phyloP scores from a whole-genome alignment of 1,140 invertebrate genomes.

The Anastrepha ludens region DNA sequence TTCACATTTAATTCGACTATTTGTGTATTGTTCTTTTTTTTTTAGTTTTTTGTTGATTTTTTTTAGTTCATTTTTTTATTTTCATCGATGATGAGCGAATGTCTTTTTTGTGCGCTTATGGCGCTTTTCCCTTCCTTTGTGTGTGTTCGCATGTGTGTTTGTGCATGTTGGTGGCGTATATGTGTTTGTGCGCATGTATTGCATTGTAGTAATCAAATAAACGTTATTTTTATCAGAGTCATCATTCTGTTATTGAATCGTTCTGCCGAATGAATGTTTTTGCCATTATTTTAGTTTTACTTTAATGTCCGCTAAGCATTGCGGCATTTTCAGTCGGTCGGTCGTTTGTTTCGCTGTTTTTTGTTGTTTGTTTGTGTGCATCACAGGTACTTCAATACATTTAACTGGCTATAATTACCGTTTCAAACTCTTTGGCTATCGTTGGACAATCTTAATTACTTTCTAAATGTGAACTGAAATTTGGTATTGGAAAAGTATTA shows the following conservation, averaged over 20 bases:
- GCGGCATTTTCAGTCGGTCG: not conserved
- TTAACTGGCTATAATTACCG: not conserved
- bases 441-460: conserved; percentile 13
- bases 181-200: not conserved
- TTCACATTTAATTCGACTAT: too few relatives aligned
- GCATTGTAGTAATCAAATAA: conserved; percentile 10
- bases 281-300: conserved; percentile 16
- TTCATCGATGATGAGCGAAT: conserved; percentile 24
- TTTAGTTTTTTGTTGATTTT: too few relatives aligned
- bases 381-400: not conserved
- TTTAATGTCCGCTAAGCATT: conserved; percentile 2
- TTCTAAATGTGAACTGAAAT: not conserved
- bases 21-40: too few relatives aligned
- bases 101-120: not conserved
- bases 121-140: not conserved
- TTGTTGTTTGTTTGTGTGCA: not conserved
- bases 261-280: conserved; percentile 39
- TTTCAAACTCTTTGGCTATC: not conserved
- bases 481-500: not conserved
- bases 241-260: conserved; percentile 36
- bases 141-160: not conserved
- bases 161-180: not conserved
- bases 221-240: conserved; percentile 47
- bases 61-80: not conserved
- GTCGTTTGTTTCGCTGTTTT: not conserved